Conservation (phyloP, 2,888 invertebrate genomes). For the Lasioglossum zephyrum region DNA sequence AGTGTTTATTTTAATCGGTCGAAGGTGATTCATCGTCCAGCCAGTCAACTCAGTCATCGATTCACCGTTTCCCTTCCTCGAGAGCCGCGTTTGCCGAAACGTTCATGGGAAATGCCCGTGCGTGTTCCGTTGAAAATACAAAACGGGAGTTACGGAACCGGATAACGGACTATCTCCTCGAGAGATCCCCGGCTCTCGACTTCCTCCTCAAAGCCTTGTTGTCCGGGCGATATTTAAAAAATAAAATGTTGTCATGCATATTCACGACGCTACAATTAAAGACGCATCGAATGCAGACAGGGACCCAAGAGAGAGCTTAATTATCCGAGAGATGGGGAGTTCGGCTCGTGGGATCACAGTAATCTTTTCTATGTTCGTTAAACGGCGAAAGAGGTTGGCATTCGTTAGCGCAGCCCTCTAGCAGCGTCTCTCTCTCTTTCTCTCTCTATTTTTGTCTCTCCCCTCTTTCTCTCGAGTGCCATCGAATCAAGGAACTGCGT, state of each 20-base stretch:
- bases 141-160: slow-evolving; percentile 25
- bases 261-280: slow-evolving; percentile 71
- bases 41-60: neutral
- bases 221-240: slow-evolving; percentile 56
- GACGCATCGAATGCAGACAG: slow-evolving; percentile 60
- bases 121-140: slow-evolving; percentile 7
- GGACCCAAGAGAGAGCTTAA: slow-evolving; percentile 66
- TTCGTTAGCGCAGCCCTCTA: slow-evolving; percentile 55
- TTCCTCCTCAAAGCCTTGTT: slow-evolving; percentile 15
- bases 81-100: neutral
- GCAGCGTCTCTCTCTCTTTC: neutral
- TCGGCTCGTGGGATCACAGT: slow-evolving; percentile 57
- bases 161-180: slow-evolving; percentile 44
- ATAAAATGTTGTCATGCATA: slow-evolving; percentile 66
- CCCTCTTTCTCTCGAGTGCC: slow-evolving; percentile 39
- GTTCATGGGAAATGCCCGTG: slow-evolving; percentile 6
- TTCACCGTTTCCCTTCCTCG: slow-evolving; percentile 9
- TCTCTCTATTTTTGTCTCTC: neutral
- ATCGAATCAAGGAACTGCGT: slow-evolving; percentile 54
- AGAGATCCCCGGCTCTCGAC: slow-evolving; percentile 31
- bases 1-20: neutral
- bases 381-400: slow-evolving; percentile 68
- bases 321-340: slow-evolving; percentile 66
- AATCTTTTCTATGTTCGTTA: slow-evolving; percentile 67
- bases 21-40: neutral